These are phyloP conservation scores for Cistogaster globosa DNA, from an alignment of 2,888 invertebrate genomes.

Conservation along the genomic window DNA sequence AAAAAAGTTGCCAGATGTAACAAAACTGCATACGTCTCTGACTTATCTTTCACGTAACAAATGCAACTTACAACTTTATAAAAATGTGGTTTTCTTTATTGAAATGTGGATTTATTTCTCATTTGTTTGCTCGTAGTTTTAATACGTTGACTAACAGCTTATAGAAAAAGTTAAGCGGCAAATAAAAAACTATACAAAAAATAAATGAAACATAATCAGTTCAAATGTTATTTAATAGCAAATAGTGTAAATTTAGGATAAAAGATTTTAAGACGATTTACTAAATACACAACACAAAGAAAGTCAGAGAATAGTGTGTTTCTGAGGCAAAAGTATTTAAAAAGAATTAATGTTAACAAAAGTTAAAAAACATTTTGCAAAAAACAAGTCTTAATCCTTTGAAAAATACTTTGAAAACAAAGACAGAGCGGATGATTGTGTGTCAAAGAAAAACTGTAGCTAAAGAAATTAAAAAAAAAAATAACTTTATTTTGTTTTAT, in stretches of 20 bases:
- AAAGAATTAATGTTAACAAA: background rate
- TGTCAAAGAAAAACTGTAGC: too few species aligned
- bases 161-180: constrained; percentile 21
- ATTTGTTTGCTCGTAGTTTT: constrained; percentile 23
- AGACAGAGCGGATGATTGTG: too few species aligned
- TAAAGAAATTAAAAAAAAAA: background rate
- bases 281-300: constrained; percentile 38
- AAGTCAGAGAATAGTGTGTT: background rate
- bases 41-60: background rate
- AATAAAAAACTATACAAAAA: background rate
- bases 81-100: background rate
- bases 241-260: constrained; percentile 60
- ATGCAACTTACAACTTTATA: background rate
- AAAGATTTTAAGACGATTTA: constrained; percentile 60
- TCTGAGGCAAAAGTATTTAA: background rate
- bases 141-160: constrained; percentile 48
- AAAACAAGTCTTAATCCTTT: background rate
- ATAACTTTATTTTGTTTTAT: background rate
- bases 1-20: background rate
- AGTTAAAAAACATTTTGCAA: background rate
- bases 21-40: background rate
- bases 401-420: background rate
- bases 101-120: constrained; percentile 13
- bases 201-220: constrained; percentile 5
- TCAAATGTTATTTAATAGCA: constrained; percentile 58